Conservation (phyloP, 92 coral and sea anemone genomes). For the Diadumene lineata region DNA sequence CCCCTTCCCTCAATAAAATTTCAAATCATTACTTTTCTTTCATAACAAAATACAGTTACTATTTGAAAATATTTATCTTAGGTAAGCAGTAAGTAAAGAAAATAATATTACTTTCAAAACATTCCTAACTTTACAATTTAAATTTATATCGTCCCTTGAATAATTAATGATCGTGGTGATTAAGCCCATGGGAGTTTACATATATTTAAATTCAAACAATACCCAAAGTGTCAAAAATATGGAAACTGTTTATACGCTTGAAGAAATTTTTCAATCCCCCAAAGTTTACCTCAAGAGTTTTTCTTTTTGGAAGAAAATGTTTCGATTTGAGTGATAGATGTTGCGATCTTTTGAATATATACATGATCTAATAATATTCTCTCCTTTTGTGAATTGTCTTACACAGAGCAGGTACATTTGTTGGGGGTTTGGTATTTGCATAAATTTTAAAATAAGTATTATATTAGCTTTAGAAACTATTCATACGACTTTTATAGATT, state of each 20-base stretch:
- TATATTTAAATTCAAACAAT: neutral
- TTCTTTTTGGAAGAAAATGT: neutral
- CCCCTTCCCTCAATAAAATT: too few relatives aligned
- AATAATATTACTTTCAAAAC: neutral
- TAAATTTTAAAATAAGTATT: neutral
- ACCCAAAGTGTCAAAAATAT: neutral
- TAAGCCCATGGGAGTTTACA: neutral
- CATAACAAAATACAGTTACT: too few relatives aligned
- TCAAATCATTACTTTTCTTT: too few relatives aligned
- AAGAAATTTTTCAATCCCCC: neutral
- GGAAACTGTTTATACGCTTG: neutral
- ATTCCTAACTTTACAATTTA: neutral
- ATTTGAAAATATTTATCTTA: too few relatives aligned
- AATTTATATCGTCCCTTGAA: neutral
- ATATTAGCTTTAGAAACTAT: too few relatives aligned
- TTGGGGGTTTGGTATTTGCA: neutral
- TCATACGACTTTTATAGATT: too few relatives aligned
- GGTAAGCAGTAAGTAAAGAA: too few relatives aligned
- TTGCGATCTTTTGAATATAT: neutral
- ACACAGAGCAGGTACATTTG: neutral
- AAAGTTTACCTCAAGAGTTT: neutral
- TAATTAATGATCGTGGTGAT: neutral
- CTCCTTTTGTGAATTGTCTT: constrained; percentile 2
- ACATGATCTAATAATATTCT: neutral
- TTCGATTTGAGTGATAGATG: neutral